phyloP scores from a whole-genome alignment of 2,797 vertebrate species.

The Rhadinocentrus ornatus region DNA sequence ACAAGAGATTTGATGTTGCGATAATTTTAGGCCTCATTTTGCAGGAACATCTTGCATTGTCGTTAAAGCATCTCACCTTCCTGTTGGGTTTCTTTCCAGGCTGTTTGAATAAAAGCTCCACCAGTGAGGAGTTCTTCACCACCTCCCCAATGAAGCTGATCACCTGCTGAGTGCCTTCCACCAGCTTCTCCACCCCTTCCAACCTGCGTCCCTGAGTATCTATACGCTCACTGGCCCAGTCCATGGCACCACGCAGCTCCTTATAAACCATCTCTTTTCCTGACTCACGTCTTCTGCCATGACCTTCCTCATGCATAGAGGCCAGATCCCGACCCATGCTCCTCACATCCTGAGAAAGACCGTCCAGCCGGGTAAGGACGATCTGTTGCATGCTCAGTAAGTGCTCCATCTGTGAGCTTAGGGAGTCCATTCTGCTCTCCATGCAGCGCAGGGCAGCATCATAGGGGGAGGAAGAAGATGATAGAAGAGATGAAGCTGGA shows the following conservation, averaged over 20 bases:
- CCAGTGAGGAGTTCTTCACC: constrained; percentile 83
- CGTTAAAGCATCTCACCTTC: constrained; percentile 69
- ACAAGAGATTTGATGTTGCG: background rate
- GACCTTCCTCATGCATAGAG: constrained; percentile 55
- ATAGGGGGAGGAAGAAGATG: constrained; percentile 26
- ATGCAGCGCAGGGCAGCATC: constrained; percentile 54
- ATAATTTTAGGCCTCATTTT: background rate
- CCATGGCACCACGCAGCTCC: constrained; percentile 79
- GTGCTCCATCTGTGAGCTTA: constrained; percentile 85
- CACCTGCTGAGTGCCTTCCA: constrained; percentile 85
- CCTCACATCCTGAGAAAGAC: constrained; percentile 81
- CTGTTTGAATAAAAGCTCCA: constrained; percentile 74
- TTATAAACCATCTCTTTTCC: constrained; percentile 71
- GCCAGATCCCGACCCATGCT: constrained; percentile 79
- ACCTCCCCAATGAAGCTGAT: constrained; percentile 83
- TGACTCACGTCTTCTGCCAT: constrained; percentile 33
- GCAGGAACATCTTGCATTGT: background rate
- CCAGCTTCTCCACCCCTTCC: constrained; percentile 85
- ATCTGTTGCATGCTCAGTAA: constrained; percentile 84
- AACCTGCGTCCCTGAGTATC: constrained; percentile 83
- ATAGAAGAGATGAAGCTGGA: constrained; percentile 31
- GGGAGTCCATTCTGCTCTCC: constrained; percentile 83
- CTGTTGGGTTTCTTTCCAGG: constrained; percentile 51
- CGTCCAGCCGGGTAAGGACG: constrained; percentile 84
- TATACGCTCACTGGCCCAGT: constrained; percentile 71